These are phyloP conservation scores for Elephantulus edwardii DNA, from an alignment of 2,113 vertebrate species.

Conservation along the genomic window DNA sequence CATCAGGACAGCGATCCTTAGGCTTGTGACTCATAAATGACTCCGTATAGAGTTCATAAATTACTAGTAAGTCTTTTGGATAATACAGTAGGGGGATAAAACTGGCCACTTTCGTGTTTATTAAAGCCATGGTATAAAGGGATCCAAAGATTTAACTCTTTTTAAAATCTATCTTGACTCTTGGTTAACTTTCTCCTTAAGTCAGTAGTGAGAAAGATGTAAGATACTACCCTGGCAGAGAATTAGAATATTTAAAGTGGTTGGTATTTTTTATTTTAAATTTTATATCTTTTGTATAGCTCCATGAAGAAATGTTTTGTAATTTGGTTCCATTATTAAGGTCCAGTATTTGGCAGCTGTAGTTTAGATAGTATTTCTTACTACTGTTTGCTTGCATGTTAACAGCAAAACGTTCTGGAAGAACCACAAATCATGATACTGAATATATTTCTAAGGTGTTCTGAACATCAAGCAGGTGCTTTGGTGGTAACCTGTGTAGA, in stretches of 20 bases:
- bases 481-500: constrained; percentile 79
- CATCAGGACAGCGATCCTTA: constrained; percentile 62
- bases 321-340: constrained; percentile 83
- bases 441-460: constrained; percentile 69
- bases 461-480: constrained; percentile 74
- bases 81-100: constrained; percentile 64
- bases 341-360: constrained; percentile 78
- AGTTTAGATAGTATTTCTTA: constrained; percentile 79
- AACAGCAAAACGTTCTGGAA: constrained; percentile 75
- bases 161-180: constrained; percentile 83
- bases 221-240: constrained; percentile 77
- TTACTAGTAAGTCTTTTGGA: constrained; percentile 75
- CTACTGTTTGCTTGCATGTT: constrained; percentile 84
- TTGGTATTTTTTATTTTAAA: constrained; percentile 81
- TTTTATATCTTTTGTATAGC: constrained; percentile 87
- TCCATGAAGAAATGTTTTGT: constrained; percentile 86
- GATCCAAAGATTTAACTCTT: constrained; percentile 88
- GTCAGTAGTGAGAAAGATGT: constrained; percentile 80
- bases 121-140: constrained; percentile 86
- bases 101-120: constrained; percentile 82
- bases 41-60: constrained; percentile 67
- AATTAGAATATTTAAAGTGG: constrained; percentile 81
- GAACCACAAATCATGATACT: constrained; percentile 77
- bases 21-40: constrained; percentile 60
- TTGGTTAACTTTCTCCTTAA: constrained; percentile 72